phyloP scores from a whole-genome alignment of 37 sponge, comb jelly and placozoan species.

The Halichondria panicea region DNA sequence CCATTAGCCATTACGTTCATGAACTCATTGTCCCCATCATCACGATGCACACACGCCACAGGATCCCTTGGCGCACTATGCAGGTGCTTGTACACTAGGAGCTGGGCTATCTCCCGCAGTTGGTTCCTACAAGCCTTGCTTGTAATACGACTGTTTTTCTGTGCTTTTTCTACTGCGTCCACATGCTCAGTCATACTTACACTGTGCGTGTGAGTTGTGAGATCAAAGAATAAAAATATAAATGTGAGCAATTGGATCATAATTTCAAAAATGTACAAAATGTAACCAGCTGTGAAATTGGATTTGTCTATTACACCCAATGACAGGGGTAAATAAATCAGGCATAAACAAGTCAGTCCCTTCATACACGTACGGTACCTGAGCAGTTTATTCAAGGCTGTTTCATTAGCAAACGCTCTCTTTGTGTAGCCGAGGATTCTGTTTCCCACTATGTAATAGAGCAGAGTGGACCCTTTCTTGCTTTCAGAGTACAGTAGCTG shows the following conservation, averaged over 20 bases:
- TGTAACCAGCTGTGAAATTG: too few species aligned
- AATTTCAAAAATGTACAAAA: too few species aligned
- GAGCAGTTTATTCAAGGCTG: constrained; percentile 73
- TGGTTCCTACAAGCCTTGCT: constrained; percentile 43
- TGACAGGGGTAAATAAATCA: too few species aligned
- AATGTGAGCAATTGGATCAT: background rate
- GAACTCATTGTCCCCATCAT: constrained; percentile 89
- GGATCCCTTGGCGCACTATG: constrained; percentile 35
- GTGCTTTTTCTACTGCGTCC: constrained; percentile 57
- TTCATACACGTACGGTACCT: too few species aligned
- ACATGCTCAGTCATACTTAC: constrained; percentile 69
- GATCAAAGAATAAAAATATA: background rate
- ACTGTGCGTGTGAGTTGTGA: constrained; percentile 30
- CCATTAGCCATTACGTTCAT: constrained; percentile 77
- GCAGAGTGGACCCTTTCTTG: constrained; percentile 75
- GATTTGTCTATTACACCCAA: too few species aligned
- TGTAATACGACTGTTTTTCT: constrained; percentile 11
- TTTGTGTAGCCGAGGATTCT: constrained; percentile 62
- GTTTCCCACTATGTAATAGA: constrained; percentile 86
- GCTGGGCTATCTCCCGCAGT: constrained; percentile 80
- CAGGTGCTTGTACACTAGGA: constrained; percentile 55
- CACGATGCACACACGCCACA: constrained; percentile 58
- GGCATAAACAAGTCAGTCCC: too few species aligned
- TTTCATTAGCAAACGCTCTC: constrained; percentile 54
- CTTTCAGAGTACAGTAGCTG: constrained; percentile 87